Evolutionary conservation across 2,888 invertebrate genomes (phyloP), one percentile per base, ranked within the genome.

Genomic region (Calameuta pallipes): DNA sequence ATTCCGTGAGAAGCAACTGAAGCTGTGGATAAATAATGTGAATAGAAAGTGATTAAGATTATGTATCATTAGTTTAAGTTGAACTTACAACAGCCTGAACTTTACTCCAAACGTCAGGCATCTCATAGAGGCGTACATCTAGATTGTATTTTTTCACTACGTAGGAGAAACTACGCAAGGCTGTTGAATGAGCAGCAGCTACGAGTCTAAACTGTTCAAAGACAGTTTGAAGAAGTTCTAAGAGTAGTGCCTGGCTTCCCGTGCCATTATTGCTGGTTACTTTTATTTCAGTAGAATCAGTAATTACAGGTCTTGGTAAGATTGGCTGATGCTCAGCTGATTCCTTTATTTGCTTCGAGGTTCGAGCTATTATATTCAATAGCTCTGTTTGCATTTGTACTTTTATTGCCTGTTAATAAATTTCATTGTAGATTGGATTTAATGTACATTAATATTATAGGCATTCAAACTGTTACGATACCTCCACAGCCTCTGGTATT

Each of bases 21-120:
- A 98, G 90, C 97, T 97, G 89, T n/a, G 92, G 91, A 79, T 35
- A 36, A 71, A 71, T 71, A 31, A 31, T 12, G 1, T 31, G 9
- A 31, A 31, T 71, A 9, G 23, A 12, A 71, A 9, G 56, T 35
- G 37, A 4, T 23, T 23, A 3, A 68, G 12, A 56, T 23, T 74
- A 11, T 36, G 23, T 13, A 13, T 3, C 34, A 73, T 73, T 74
- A 15, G 9, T 23, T 35, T 34, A 74, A 35, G 11, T n/a, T n/a
- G n/a, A 74, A 93, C 95, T 93, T 92, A 97, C 97, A 87, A 97
- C 97, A 89, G 95, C 95, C 91, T 98, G 98, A 69, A 97, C 96
- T 86, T 97, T 96, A 71, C 95, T 95, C 98, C 98, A 98, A 84
- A 97, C 97, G 89, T 97, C 96, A 69, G 95, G 93, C 89, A 96